Evolutionary conservation across 2,888 invertebrate species (phyloP), one percentile per base, ranked within the genome.

Genomic region (Syrphus vitripennis): DNA sequence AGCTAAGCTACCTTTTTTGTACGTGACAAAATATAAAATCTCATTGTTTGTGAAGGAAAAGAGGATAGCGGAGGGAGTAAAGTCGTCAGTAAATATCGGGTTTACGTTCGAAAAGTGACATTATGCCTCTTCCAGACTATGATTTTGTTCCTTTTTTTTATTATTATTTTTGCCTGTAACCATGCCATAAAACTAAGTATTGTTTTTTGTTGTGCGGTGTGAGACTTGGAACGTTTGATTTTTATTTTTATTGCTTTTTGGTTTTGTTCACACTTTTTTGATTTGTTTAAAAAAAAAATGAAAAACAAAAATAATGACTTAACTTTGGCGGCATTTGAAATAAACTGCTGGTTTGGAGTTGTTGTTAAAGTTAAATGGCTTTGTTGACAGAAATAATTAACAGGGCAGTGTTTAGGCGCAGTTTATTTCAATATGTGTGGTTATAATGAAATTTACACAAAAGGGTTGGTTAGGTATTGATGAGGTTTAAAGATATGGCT

Each of bases 291-390:
- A 57, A 57, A 24, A 14, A 59, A 48, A 48, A 21, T 5, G 26
- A 16, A 14, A 72, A 29, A 26, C 26, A 59, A 40, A 50, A 55
- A 48, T 50, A 74, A 59, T 31, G 74, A 74, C 29, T 37, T 63
- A 26, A 37, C 16, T 71, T 70, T 37, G 53, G 53, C 29, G 70
- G 78, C 48, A 53, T 45, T 65, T 31, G 0, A 42, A 65, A 79
- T 37, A 26, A 71, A 71, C 45, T 55, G 61, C 34, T 31, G n/a
- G 37, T 50, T 48, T 79, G 29, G 40, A 48, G 59, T 67, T 80
- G 53, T 71, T 71, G 14, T 48, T 48, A 37, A 67, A 67, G 55
- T 72, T 65, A 40, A 79, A 79, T 72, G 79, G 65, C 72, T 63
- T 72, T 72, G 48, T 67, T 80, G 74, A 57, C 67, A 67, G 50